A percentile compares a stretch with the other conserved stretches of the same genome.
phyloP scores from a whole-genome alignment of 2,113 vertebrate genomes.

The Bujurquina vittata region DNA sequence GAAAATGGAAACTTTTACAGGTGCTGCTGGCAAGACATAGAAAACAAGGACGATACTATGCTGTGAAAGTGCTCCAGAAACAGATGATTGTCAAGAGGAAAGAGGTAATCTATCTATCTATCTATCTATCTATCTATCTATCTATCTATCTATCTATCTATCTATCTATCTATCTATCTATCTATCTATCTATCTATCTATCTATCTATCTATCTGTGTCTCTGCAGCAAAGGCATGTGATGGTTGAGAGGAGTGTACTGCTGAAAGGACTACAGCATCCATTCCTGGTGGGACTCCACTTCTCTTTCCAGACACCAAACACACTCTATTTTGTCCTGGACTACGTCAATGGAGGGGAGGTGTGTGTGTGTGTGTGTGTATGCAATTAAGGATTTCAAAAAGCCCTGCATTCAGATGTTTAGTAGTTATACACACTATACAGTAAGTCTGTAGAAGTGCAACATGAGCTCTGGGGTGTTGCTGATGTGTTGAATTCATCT shows the following conservation, averaged over 20 bases:
- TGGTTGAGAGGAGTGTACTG: constrained; percentile 82
- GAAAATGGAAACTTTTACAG: constrained; percentile 46
- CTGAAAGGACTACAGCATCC: constrained; percentile 81
- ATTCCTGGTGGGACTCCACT: constrained; percentile 85
- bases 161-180: not conserved
- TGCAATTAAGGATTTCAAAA: not conserved
- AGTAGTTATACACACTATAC: not conserved
- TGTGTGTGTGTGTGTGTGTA: constrained; percentile 32
- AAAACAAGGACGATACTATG: constrained; percentile 74
- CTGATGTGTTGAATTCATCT: not conserved
- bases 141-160: not conserved
- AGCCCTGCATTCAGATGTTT: not conserved
- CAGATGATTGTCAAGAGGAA: constrained; percentile 77
- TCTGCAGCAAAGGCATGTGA: constrained; percentile 80
- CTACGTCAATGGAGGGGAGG: constrained; percentile 83
- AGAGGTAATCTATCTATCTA: constrained; percentile 65
- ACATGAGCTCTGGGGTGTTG: not conserved
- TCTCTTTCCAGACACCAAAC: constrained; percentile 82
- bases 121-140: fast-evolving
- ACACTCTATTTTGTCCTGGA: constrained; percentile 83
- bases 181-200: not conserved
- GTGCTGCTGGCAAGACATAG: constrained; percentile 81
- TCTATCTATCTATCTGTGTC: too few relatives aligned
- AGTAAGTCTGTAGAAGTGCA: not conserved
- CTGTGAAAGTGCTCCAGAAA: constrained; percentile 83